These are phyloP conservation scores for Pollenia amentaria DNA, from an alignment of 2,888 invertebrate genomes.

Conservation along the genomic window DNA sequence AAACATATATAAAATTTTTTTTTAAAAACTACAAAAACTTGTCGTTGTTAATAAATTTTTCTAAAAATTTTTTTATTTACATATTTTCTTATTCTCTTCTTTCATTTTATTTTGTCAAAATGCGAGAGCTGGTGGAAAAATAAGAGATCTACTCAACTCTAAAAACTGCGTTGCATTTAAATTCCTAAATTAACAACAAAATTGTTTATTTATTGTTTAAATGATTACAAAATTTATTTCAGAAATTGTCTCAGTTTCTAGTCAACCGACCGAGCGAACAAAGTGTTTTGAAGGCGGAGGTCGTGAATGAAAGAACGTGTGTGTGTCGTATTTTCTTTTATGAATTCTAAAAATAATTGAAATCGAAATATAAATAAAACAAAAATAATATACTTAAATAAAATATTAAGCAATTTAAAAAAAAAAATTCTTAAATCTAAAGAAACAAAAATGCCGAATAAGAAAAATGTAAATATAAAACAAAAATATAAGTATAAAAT, in stretches of 20 bases:
- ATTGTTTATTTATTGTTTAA: constrained; percentile 60
- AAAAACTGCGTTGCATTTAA: background rate
- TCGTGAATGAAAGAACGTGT: background rate
- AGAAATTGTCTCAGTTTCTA: constrained; percentile 61
- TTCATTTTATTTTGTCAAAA: background rate
- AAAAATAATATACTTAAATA: background rate
- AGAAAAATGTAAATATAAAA: constrained; percentile 61
- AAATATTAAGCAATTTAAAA: constrained; percentile 11
- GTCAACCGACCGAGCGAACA: constrained; percentile 34
- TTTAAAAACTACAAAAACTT: constrained; percentile 7
- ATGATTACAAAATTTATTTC: constrained; percentile 25
- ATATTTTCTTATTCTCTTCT: background rate
- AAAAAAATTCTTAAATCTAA: background rate
- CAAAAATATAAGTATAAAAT: background rate
- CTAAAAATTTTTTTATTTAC: background rate
- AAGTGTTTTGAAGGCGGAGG: constrained; percentile 7
- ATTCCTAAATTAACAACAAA: constrained; percentile 24
- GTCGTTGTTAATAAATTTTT: constrained; percentile 45
- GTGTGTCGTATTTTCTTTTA: constrained; percentile 14
- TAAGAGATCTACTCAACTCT: constrained; percentile 5
- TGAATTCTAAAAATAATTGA: constrained; percentile 50
- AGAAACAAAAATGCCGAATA: constrained; percentile 40
- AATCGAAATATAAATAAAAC: constrained; percentile 12
- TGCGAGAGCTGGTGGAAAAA: background rate
- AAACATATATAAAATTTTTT: background rate